Evolutionary conservation across 2,113 vertebrate species (phyloP).

Genomic region (Rhinogobius similis): DNA sequence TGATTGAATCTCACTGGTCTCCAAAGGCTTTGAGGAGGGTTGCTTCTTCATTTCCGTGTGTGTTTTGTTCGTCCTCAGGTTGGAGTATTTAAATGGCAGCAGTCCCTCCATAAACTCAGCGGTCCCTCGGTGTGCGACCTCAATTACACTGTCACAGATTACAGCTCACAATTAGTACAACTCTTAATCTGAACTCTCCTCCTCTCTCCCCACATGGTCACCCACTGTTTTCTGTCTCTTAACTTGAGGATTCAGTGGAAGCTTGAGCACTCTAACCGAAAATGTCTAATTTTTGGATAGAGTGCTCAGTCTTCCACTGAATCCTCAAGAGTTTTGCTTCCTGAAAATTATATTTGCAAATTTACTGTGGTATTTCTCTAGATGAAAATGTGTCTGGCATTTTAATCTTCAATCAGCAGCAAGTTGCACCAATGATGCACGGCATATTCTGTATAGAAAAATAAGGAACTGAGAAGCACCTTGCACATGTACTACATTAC

Average conservation of each 20-base stretch:
- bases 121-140: slow-evolving; percentile 68
- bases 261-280: slow-evolving; percentile 10
- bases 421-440: not conserved
- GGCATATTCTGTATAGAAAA: not conserved
- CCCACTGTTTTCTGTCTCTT: slow-evolving; percentile 31
- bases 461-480: no score
- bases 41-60: slow-evolving; percentile 37
- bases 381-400: no score
- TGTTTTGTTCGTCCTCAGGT: slow-evolving; percentile 54
- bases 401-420: not conserved
- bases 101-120: slow-evolving; percentile 49
- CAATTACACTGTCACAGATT: slow-evolving; percentile 77
- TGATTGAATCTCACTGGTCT: slow-evolving; percentile 3
- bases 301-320: no score
- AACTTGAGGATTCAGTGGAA: slow-evolving; percentile 38
- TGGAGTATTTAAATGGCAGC: slow-evolving; percentile 51
- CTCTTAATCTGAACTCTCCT: slow-evolving; percentile 69
- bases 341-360: not conserved
- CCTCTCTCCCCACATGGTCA: slow-evolving; percentile 41
- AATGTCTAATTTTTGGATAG: not conserved
- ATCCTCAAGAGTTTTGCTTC: slow-evolving; percentile 2
- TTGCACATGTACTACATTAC: no score
- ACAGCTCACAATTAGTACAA: slow-evolving; percentile 71
- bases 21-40: slow-evolving; percentile 27
- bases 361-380: not conserved